Percentiles rank a stretch among this genome's conserved stretches.
Evolutionary conservation across 2,797 vertebrate species (phyloP).

Genomic region (Chiloscyllium punctatum): DNA sequence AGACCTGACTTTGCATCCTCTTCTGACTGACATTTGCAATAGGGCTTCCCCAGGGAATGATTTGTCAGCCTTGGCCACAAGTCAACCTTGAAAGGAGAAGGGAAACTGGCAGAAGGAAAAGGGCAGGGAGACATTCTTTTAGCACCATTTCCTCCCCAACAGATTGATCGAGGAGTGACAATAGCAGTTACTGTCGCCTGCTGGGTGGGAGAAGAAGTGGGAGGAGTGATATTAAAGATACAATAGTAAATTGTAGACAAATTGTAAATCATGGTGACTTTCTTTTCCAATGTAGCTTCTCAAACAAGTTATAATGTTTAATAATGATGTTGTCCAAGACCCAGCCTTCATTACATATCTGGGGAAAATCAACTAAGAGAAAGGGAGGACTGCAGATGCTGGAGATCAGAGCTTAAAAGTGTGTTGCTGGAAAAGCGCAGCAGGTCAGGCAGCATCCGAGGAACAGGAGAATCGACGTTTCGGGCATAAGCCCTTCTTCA

Average conservation of each 20-base stretch:
- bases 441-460: too few species aligned
- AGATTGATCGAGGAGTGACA: conserved; percentile 17
- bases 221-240: neutral
- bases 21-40: conserved; percentile 27
- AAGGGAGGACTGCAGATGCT: too few species aligned
- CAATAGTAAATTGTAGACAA: neutral
- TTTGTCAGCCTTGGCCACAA: neutral
- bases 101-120: neutral
- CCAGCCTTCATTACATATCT: too few species aligned
- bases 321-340: too few species aligned
- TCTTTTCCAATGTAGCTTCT: neutral
- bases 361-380: too few species aligned
- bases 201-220: neutral
- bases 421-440: too few species aligned
- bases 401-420: too few species aligned
- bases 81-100: conserved; percentile 11
- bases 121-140: conserved; percentile 24
- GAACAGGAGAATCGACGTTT: too few species aligned
- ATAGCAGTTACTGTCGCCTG: neutral
- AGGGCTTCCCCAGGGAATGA: conserved; percentile 17
- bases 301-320: neutral
- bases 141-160: neutral
- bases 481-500: too few species aligned
- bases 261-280: neutral
- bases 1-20: neutral